These are phyloP conservation scores for Colaptes auratus DNA, from an alignment of 2,113 vertebrate genomes.

Conservation along the genomic window DNA sequence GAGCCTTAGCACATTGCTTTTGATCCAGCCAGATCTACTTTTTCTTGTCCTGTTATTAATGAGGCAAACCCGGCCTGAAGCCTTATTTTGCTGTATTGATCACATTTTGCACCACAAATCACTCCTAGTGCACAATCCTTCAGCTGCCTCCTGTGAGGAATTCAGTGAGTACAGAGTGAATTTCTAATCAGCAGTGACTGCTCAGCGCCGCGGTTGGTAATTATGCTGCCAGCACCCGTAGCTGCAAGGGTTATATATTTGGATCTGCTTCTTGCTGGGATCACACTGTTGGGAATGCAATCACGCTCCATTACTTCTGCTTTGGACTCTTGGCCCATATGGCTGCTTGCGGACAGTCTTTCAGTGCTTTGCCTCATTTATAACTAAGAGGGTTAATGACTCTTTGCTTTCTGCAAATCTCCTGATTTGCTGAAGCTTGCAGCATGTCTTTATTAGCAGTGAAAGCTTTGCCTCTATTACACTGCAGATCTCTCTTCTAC, in stretches of 20 bases:
- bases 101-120: constrained; percentile 43
- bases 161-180: constrained; percentile 13
- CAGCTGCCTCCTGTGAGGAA: constrained; percentile 43
- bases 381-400: constrained; percentile 15
- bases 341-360: constrained; percentile 8
- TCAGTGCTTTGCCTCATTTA: constrained; percentile 2
- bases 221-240: constrained; percentile 26
- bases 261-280: constrained; percentile 52
- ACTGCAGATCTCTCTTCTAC: not conserved
- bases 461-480: not conserved
- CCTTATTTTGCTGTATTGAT: constrained; percentile 42
- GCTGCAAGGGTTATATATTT: constrained; percentile 17
- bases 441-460: constrained; percentile 24
- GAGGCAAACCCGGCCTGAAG: constrained; percentile 28
- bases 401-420: constrained; percentile 10
- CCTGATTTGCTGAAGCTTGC: constrained; percentile 36
- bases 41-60: constrained; percentile 25
- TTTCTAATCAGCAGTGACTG: constrained; percentile 41
- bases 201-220: constrained; percentile 22
- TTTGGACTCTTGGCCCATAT: constrained; percentile 53
- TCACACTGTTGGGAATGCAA: constrained; percentile 21
- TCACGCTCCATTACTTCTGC: constrained; percentile 44
- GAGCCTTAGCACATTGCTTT: not conserved
- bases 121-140: not conserved
- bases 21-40: not conserved